Percentiles rank a stretch among this genome's conserved stretches.
phyloP scores from a whole-genome alignment of 1,140 invertebrate genomes.

The Globodera rostochiensis region DNA sequence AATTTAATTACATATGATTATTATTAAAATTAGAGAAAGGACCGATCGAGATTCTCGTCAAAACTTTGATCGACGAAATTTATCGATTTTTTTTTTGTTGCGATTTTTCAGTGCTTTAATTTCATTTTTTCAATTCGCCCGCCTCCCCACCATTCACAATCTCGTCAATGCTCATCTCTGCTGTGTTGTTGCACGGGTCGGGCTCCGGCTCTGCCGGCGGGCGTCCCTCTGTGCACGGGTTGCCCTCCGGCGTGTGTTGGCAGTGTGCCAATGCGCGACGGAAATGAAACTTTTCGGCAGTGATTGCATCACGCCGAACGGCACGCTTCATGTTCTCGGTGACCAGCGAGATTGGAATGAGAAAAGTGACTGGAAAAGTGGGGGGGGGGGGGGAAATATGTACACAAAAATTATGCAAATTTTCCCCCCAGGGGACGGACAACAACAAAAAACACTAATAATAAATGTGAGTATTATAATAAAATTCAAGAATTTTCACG shows the following conservation, averaged over 20 bases:
- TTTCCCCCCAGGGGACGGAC: too few species aligned
- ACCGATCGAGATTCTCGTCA: too few species aligned
- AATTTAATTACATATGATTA: too few species aligned
- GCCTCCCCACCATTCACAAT: constrained; percentile 88
- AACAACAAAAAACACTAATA: too few species aligned
- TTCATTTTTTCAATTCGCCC: neutral
- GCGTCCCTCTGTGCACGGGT: constrained; percentile 41
- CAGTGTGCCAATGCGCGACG: constrained; percentile 51
- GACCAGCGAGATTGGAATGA: constrained; percentile 97
- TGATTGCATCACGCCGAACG: constrained; percentile 79
- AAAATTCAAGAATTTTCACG: constrained; percentile 32
- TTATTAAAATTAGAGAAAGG: too few species aligned
- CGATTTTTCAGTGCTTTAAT: too few species aligned
- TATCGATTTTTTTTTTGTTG: neutral
- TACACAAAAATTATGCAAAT: too few species aligned
- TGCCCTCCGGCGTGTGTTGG: constrained; percentile 62
- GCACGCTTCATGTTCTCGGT: constrained; percentile 96
- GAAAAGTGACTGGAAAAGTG: constrained; percentile 76
- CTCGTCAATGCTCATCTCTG: constrained; percentile 85
- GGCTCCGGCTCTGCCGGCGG: constrained; percentile 46
- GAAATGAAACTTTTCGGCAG: constrained; percentile 80
- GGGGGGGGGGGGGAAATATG: too few species aligned
- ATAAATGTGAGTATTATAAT: too few species aligned
- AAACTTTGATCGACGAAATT: neutral
- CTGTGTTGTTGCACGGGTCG: constrained; percentile 59